phyloP scores from a whole-genome alignment of 2,888 invertebrate genomes.

The Listrodromus nycthemerus region DNA sequence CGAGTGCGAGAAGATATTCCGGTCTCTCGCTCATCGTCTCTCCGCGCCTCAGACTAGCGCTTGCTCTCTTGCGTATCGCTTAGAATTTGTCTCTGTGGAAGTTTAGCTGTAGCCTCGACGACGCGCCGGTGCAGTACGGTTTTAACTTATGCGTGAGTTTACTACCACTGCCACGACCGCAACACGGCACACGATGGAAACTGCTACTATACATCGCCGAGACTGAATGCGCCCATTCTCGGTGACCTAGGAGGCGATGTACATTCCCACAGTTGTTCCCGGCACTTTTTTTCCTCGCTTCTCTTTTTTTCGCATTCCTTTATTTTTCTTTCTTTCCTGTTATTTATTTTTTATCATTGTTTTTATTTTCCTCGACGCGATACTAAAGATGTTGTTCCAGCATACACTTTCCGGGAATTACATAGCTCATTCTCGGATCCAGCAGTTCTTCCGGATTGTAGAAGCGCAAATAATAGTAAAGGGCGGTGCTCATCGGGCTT shows the following conservation, averaged over 20 bases:
- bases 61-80: constrained; percentile 47
- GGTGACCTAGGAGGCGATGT: constrained; percentile 49
- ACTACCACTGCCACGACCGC: background rate
- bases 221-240: constrained; percentile 43
- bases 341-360: background rate
- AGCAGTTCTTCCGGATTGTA: constrained; percentile 8
- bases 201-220: constrained; percentile 14
- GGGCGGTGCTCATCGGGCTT: background rate
- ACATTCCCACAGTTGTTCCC: constrained; percentile 47
- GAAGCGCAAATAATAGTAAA: background rate
- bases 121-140: constrained; percentile 38
- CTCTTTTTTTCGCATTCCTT: constrained; percentile 23
- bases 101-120: constrained; percentile 43
- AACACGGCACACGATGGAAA: constrained; percentile 2
- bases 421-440: background rate
- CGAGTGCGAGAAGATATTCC: constrained; percentile 52
- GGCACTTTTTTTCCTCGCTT: constrained; percentile 12
- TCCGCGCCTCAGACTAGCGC: background rate
- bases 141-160: constrained; percentile 45
- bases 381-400: constrained; percentile 43
- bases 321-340: background rate
- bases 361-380: constrained; percentile 31
- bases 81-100: constrained; percentile 59
- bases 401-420: constrained; percentile 39
- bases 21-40: constrained; percentile 7